phyloP scores from a whole-genome alignment of 2,113 vertebrate species.

The Daboia siamensis region DNA sequence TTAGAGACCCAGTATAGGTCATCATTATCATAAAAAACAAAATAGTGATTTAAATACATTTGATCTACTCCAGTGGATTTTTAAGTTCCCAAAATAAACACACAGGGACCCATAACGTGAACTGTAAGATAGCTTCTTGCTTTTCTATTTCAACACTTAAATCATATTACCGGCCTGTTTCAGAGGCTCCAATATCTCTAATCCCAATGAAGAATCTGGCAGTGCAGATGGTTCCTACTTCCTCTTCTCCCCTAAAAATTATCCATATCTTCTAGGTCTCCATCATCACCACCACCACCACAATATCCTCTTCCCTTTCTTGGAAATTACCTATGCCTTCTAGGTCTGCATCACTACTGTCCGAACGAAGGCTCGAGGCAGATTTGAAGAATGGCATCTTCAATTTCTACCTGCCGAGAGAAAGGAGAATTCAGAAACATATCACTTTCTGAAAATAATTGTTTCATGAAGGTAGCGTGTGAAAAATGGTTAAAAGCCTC shows the following conservation, averaged over 20 bases:
- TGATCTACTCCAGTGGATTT: neutral
- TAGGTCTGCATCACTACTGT: slow-evolving; percentile 69
- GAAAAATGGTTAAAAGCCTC: neutral
- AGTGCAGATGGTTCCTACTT: neutral
- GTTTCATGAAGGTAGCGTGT: neutral
- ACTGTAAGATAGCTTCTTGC: neutral
- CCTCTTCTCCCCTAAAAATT: slow-evolving; percentile 12
- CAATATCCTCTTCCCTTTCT: neutral
- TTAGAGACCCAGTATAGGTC: neutral
- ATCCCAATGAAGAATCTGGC: neutral
- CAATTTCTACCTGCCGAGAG: neutral
- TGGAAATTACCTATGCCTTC: slow-evolving; percentile 68
- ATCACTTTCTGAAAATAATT: neutral
- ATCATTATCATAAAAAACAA: neutral
- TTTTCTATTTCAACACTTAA: neutral
- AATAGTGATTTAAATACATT: neutral
- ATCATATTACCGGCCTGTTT: neutral
- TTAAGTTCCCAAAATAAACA: neutral
- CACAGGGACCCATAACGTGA: neutral
- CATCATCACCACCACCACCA: slow-evolving; percentile 71
- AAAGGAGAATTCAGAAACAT: neutral
- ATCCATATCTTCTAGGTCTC: slow-evolving; percentile 72
- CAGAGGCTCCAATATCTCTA: neutral
- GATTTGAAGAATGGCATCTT: slow-evolving; percentile 71
- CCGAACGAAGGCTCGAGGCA: slow-evolving; percentile 60